These are phyloP conservation scores for Manis crassicaudata DNA, from an alignment of 2,797 vertebrate species.

Conservation along the genomic window DNA sequence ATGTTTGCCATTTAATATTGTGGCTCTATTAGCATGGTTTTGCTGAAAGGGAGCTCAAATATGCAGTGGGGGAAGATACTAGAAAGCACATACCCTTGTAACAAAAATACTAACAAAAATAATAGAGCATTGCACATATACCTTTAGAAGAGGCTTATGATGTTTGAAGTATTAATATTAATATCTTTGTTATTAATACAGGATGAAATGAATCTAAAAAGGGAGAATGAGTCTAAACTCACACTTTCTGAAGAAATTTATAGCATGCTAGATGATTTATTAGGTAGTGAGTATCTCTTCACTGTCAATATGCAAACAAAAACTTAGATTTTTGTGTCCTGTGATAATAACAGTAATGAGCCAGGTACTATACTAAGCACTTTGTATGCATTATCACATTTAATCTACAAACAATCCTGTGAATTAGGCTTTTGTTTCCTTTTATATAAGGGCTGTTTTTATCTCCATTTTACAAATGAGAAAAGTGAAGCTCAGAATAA, in stretches of 20 bases:
- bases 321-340: neutral
- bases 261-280: conserved; percentile 51
- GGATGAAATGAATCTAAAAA: conserved; percentile 51
- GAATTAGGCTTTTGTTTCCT: neutral
- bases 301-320: neutral
- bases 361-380: neutral
- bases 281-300: conserved; percentile 54
- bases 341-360: neutral
- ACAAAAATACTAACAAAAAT: conserved; percentile 21
- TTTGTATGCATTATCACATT: neutral
- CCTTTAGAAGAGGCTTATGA: conserved; percentile 5
- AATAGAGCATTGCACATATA: neutral
- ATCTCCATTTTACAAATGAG: neutral
- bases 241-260: conserved; percentile 60
- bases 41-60: neutral
- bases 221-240: conserved; percentile 49
- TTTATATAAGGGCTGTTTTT: neutral
- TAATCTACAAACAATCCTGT: neutral
- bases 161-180: conserved; percentile 17
- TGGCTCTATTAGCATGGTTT: neutral
- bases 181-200: conserved; percentile 54
- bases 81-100: neutral
- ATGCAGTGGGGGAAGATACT: neutral
- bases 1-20: neutral
- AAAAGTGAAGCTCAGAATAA: neutral